Percentiles rank a stretch among this genome's conserved stretches.
phyloP scores from a whole-genome alignment of 2,113 vertebrate genomes.

The Arenaria interpres region DNA sequence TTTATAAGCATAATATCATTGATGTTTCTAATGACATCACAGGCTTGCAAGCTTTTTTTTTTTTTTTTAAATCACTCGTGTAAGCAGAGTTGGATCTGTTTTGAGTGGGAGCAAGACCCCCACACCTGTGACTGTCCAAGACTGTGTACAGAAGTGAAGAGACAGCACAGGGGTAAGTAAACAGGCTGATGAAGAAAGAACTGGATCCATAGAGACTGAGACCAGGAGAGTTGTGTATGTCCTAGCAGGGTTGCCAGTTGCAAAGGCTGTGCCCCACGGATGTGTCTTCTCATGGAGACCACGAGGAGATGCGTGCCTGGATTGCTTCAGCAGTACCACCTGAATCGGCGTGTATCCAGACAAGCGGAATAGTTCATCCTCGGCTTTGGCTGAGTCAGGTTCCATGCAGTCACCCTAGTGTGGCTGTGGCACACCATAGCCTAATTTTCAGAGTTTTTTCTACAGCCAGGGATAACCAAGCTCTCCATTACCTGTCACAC shows the following conservation, averaged over 20 bases:
- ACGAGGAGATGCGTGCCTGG: not conserved
- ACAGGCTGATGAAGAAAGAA: not conserved
- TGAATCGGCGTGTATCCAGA: not conserved
- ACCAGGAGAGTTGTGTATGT: not conserved
- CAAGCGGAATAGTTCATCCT: not conserved
- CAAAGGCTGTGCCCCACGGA: rapidly evolving
- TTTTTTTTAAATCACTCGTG: not conserved
- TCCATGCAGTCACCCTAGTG: not conserved
- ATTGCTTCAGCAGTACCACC: not conserved
- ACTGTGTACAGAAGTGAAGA: not conserved
- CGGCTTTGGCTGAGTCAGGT: not conserved
- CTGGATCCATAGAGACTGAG: not conserved
- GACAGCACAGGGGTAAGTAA: not conserved
- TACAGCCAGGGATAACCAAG: not conserved
- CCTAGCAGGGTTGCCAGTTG: not conserved
- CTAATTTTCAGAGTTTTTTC: not conserved
- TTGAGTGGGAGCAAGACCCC: not conserved
- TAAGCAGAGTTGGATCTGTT: not conserved
- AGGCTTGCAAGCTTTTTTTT: not conserved
- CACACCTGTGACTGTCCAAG: not conserved
- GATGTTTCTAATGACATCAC: not conserved
- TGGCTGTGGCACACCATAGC: not conserved
- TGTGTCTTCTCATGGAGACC: not conserved
- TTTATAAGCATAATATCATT: not conserved
- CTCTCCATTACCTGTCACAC: not conserved